Evolutionary conservation across 2,113 vertebrate species (phyloP), one percentile per base, ranked within the genome.

Genomic region (Crotalus helleri): DNA sequence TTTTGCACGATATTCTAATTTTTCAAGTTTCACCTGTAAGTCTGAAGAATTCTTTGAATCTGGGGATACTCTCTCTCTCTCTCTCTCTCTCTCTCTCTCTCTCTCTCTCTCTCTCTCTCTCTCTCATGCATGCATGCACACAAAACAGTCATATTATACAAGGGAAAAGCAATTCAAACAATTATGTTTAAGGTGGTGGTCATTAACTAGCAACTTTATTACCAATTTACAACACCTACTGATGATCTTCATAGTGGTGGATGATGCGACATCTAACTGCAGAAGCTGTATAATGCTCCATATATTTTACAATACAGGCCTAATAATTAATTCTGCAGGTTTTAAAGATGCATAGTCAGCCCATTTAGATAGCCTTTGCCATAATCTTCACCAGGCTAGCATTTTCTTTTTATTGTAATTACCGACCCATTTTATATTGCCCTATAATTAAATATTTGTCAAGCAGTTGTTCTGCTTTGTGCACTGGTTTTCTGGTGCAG

Each of bases 401-500:
- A 19, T 26, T 58, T 86, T 24, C 4, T 24, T 21, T 89, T 58
- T 89, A 81, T 49, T 86, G 17, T 29, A 91, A 85, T 39, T 26
- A 91, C n/a, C 44, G 5, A 17, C 74, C 53, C 15, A 26, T 44
- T 91, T 91, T 58, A 86, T 81, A 81, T 81, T 81, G 69, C 21
- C 7, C 17, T 81, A 19, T 29, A 53, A 54, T 33, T 29, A 88
- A 88, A 88, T 17, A 54, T 3, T n/a, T 33, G 29, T 33, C 26
- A 54, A n/a, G 51, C 4, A 23, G 29, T 54, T n/a, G 24, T 29
- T 87, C 26, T 26, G 59, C 90, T 91, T 92, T 6, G 81, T 93
- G 95, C 95, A 96, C 94, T 96, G 94, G 94, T 93, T 95, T 85
- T 23, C 69, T 81, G 33, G 33, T 81, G 7, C 0, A 5, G 33